Percentiles rank a stretch among this genome's conserved stretches.
Conservation (phyloP, 2,888 invertebrate species). For the Scaptomyza caliginosa region DNA sequence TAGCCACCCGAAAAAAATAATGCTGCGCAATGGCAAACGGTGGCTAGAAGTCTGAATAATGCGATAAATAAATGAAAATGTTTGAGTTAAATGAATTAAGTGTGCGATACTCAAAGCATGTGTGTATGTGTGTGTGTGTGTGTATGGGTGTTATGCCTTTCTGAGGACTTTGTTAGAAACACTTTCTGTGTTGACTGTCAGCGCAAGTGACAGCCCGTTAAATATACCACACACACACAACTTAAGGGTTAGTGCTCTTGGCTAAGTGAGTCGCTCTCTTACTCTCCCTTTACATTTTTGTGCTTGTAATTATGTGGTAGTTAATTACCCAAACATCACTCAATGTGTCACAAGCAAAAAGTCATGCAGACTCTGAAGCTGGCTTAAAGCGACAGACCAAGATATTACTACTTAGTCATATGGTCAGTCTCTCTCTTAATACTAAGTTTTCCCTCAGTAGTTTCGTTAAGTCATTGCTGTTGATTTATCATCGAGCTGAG, state of each 20-base stretch:
- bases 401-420: constrained; percentile 1
- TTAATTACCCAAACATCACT: constrained; percentile 74
- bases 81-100: constrained; percentile 80
- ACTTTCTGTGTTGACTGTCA: constrained; percentile 75
- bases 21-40: constrained; percentile 31
- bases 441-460: constrained; percentile 9
- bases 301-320: constrained; percentile 53
- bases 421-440: constrained; percentile 11
- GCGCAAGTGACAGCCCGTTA: constrained; percentile 62
- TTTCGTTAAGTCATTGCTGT: constrained; percentile 23
- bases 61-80: constrained; percentile 80
- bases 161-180: constrained; percentile 70
- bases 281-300: background rate
- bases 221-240: constrained; percentile 37
- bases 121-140: constrained; percentile 6
- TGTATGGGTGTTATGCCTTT: constrained; percentile 9
- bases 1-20: constrained; percentile 42
- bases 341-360: constrained; percentile 68
- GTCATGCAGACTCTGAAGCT: constrained; percentile 26
- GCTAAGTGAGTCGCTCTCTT: constrained; percentile 20
- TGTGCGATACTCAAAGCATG: constrained; percentile 60
- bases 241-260: constrained; percentile 43
- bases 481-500: constrained; percentile 27
- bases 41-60: constrained; percentile 55
- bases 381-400: constrained; percentile 8